Evolutionary conservation across 1,140 invertebrate genomes (phyloP), one percentile per base, ranked within the genome.

Genomic region (Panulirus ornatus): DNA sequence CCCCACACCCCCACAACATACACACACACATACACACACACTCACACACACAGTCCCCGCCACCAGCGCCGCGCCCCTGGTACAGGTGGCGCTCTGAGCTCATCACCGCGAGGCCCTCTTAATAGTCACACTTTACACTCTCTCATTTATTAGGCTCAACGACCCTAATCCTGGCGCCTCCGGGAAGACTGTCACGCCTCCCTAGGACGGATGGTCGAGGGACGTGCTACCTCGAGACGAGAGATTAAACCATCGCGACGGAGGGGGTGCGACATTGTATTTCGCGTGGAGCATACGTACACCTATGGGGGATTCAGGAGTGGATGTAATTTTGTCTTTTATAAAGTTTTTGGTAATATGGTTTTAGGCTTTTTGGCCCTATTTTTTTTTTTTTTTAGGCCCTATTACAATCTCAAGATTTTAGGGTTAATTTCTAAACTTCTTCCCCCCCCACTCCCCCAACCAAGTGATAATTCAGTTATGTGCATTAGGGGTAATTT

Each of bases 61-160:
- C 73, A 36, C 34, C 40, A 30, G 58, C 22, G n/a, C 30, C 11
- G 5, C 27, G 30, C n/a, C n/a, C n/a, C 58, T 66, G 58, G n/a
- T n/a, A 8, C n/a, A 30, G 30, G 58, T 66, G 58, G 58, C 58
- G 58, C 58, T 66, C n/a, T 6, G 58, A 66, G 3, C 58, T 66
- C 58, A 66, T 66, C 58, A 27, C 58, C n/a, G n/a, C 58, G n/a
- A 66, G 58, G 30, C 58, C n/a, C 5, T 30, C n/a, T 27, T 66
- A 66, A 66, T 66, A 66, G 58, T 66, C 58, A 8, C 58, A 66
- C 58, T 66, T 66, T 66, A 66, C 58, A 66, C 58, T 27, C 58
- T 27, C 16, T 22, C 58, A 30, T 66, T 66, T 66, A 66, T 66
- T 66, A 66, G 11, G 58, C 6, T 22, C 58, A 30, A 8, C n/a